These are phyloP conservation scores for Panthera uncia DNA, from an alignment of 2,113 vertebrate species.

Conservation along the genomic window DNA sequence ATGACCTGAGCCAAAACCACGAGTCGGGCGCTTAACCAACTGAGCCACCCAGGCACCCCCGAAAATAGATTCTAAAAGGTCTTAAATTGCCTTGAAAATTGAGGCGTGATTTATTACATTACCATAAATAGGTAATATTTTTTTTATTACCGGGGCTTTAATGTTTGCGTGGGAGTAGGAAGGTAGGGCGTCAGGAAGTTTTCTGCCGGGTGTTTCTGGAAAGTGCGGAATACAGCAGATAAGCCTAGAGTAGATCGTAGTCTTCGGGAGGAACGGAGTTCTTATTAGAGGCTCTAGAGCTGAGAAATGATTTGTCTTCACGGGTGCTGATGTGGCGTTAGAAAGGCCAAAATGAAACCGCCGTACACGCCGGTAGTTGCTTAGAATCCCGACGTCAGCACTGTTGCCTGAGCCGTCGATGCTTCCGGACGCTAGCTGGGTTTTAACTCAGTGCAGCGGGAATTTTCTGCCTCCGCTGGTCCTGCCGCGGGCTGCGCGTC, in stretches of 20 bases:
- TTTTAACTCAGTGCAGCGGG: neutral
- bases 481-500: neutral
- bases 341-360: neutral
- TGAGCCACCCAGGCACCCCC: no score
- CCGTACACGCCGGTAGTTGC: neutral
- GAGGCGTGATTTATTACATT: neutral
- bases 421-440: neutral
- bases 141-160: neutral
- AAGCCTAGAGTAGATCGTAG: neutral
- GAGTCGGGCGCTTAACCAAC: no score
- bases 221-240: neutral
- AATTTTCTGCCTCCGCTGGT: neutral
- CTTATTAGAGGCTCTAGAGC: neutral
- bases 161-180: neutral
- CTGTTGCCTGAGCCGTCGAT: neutral
- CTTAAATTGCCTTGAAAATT: conserved; percentile 18
- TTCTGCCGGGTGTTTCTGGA: neutral
- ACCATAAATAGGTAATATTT: conserved; percentile 3
- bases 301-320: neutral
- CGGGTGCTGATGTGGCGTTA: neutral
- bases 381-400: neutral
- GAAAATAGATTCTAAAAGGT: neutral
- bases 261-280: neutral
- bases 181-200: neutral
- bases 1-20: no score